phyloP scores from a whole-genome alignment of 2,888 invertebrate genomes.

The Lepas anatifera region DNA sequence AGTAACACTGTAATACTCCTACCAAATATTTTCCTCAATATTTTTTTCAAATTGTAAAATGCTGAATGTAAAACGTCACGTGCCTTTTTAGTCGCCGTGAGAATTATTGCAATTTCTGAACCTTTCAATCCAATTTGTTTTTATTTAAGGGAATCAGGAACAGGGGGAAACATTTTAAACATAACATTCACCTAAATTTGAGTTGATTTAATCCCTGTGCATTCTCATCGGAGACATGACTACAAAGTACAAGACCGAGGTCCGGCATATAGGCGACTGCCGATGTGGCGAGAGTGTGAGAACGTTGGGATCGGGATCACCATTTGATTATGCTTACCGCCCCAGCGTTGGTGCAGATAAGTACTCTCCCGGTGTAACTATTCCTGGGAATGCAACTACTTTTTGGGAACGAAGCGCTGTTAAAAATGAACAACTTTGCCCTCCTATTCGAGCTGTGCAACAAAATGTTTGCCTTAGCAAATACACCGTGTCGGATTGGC shows the following conservation, averaged over 20 bases:
- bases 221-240: neutral
- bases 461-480: neutral
- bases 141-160: no score
- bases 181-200: neutral
- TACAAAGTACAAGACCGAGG: neutral
- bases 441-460: neutral
- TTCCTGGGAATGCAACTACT: neutral
- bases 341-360: neutral
- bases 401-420: constrained; percentile 1
- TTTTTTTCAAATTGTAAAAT: no score
- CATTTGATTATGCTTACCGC: neutral
- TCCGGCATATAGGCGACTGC: neutral
- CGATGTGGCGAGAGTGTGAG: neutral
- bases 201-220: neutral
- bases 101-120: no score
- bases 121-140: no score
- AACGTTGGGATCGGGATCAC: neutral
- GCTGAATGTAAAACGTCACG: no score
- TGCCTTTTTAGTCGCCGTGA: no score
- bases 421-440: neutral
- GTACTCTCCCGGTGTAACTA: neutral
- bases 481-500: neutral
- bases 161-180: no score
- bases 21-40: no score
- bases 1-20: no score